These are phyloP conservation scores for Nothocercus nigrocapillus DNA, from an alignment of 2,113 vertebrate genomes.

Conservation along the genomic window DNA sequence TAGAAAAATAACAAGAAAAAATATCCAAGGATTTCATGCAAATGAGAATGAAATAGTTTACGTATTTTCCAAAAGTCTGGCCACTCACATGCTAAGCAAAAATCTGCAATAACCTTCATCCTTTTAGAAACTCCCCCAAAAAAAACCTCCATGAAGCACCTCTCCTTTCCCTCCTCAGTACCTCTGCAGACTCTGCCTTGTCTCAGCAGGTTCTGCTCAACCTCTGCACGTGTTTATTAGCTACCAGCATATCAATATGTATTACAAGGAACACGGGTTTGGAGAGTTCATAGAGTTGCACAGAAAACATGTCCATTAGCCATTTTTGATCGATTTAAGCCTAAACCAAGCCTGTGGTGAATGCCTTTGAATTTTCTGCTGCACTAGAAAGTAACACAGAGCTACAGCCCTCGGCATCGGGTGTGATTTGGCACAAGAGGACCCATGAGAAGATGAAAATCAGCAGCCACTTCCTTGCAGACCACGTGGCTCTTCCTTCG, in stretches of 20 bases:
- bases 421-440: background rate
- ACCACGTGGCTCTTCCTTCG: background rate
- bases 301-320: background rate
- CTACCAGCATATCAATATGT: too few species aligned
- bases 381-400: accelerated
- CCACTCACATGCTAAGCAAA: background rate
- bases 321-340: background rate
- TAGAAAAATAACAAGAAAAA: conserved; percentile 29
- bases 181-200: background rate
- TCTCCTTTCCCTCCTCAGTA: background rate
- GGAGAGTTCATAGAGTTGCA: background rate
- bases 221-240: background rate
- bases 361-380: background rate
- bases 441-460: background rate
- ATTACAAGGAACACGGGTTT: accelerated
- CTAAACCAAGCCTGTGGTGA: background rate
- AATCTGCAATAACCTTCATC: background rate
- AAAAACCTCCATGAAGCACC: background rate
- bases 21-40: conserved; percentile 27
- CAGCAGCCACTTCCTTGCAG: background rate
- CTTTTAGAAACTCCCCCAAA: background rate
- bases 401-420: accelerated
- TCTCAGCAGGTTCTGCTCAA: too few species aligned
- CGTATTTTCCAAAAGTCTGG: conserved; percentile 30
- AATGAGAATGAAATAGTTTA: background rate